phyloP scores from a whole-genome alignment of 2,113 vertebrate species.

The Hippolais icterina region DNA sequence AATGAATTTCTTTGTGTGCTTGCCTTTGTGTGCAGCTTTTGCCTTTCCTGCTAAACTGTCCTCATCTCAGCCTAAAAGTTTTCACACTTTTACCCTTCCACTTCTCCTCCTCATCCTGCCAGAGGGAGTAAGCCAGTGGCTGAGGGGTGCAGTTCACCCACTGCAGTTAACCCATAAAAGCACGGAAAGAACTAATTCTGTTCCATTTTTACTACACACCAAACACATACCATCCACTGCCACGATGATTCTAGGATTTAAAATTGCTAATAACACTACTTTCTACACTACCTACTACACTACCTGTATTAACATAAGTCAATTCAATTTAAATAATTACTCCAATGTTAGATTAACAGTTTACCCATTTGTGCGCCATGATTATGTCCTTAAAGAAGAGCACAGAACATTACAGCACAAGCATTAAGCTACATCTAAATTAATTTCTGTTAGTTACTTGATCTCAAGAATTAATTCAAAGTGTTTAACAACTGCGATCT shows the following conservation, averaged over 20 bases:
- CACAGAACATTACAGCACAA: not conserved
- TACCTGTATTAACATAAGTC: not conserved
- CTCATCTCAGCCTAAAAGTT: not conserved
- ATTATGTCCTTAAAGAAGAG: not conserved
- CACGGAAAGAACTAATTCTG: not conserved
- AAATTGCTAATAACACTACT: not conserved
- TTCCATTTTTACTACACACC: not conserved
- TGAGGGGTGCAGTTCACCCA: not conserved
- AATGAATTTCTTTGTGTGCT: not conserved
- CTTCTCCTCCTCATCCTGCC: not conserved
- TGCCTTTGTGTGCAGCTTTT: not conserved
- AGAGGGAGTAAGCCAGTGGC: rapidly evolving
- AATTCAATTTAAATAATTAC: not conserved
- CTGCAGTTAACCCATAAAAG: not conserved
- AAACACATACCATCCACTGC: not conserved
- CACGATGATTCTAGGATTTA: not conserved
- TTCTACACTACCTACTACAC: too few relatives aligned
- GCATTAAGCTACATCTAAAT: not conserved
- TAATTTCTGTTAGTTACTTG: not conserved
- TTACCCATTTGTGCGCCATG: not conserved
- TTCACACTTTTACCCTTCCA: not conserved
- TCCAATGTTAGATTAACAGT: not conserved
- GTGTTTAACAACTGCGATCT: not conserved
- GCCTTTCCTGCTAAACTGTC: not conserved
- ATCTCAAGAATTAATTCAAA: constrained; percentile 7